A percentile compares a stretch with the other conserved stretches of the same genome.
These are phyloP conservation scores for Nephrotoma flavescens DNA, from an alignment of 2,888 invertebrate genomes.

Conservation along the genomic window DNA sequence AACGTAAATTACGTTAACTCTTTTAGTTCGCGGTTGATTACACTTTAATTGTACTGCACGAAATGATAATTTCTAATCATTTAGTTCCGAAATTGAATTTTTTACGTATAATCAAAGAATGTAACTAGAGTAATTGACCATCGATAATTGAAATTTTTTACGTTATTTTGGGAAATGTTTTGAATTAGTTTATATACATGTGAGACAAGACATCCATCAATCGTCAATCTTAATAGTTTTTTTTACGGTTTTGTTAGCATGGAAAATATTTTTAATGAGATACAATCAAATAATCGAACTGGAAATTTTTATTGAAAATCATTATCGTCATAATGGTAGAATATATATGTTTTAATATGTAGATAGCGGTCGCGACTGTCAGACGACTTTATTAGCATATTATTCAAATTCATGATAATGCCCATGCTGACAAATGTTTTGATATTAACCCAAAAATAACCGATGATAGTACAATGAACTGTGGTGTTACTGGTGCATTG, in stretches of 20 bases:
- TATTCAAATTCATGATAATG: background rate
- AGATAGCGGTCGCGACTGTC: background rate
- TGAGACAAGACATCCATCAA: background rate
- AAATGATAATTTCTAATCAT: background rate
- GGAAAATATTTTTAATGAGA: background rate
- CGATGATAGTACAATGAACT: background rate
- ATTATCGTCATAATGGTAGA: background rate
- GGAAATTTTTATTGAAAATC: background rate
- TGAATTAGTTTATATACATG: background rate
- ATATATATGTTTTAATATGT: background rate
- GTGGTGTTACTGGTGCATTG: background rate
- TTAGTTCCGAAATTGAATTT: background rate
- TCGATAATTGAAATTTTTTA: background rate
- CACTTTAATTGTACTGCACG: background rate
- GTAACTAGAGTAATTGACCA: background rate
- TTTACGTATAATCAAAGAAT: background rate
- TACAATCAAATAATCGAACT: background rate
- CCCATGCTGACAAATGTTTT: background rate
- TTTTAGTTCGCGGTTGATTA: background rate
- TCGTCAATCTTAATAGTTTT: background rate
- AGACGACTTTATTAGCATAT: background rate
- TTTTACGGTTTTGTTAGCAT: background rate
- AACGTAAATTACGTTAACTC: background rate
- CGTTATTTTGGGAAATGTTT: background rate
- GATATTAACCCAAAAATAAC: background rate